Base-by-base conservation (phyloP, 2,113 vertebrate species). In the Oreotrochilus melanogaster region DNA sequence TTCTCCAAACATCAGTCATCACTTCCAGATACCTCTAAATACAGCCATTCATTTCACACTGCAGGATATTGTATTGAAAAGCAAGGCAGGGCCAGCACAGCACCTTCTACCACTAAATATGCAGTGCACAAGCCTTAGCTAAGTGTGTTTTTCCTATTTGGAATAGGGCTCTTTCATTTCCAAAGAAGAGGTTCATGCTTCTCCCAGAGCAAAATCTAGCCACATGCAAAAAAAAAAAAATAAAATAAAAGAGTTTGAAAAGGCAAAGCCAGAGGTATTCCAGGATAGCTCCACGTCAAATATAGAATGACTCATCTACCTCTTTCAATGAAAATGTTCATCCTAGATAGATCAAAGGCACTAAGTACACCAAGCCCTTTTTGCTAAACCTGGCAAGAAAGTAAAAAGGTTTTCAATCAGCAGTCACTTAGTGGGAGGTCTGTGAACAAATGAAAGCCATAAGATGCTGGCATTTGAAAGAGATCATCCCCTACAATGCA, bases 21-120 rank as follows among this genome's bases (percentile, higher is more conserved):
- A 96, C 95, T 97, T 97, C 96, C 96, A 97, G 96, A 96, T 96
- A 97, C 96, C 95, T 97, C 96, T 97, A 97, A 97, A 97, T 97
- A 96, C 95, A 84, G 87, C 89, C 89, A 96, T 97, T 97, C 95
- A 96, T 97, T 96, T 96, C 95, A 95, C 92, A 94, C 94, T 96
- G 92, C 96, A 96, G 95, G 96, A 96, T 96, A 97, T 96, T 96
- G 96, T 96, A 97, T 96, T 93, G 95, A 96, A 97, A 96, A 95
- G 94, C 92, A 90, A 94, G 91, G 93, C 95, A 94, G 73, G 82
- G 96, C 97, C 94, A 95, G n/a, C 88, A 21, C 91, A 95, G 96
- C 88, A 96, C 92, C 95, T 96, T 95, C 96, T 37, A 91, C 95
- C 89, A 54, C 91, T 94, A 96, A 96, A 92, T 95, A 93, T 88